These are phyloP conservation scores for Altica lythri DNA, from an alignment of 2,888 invertebrate species.

Conservation along the genomic window DNA sequence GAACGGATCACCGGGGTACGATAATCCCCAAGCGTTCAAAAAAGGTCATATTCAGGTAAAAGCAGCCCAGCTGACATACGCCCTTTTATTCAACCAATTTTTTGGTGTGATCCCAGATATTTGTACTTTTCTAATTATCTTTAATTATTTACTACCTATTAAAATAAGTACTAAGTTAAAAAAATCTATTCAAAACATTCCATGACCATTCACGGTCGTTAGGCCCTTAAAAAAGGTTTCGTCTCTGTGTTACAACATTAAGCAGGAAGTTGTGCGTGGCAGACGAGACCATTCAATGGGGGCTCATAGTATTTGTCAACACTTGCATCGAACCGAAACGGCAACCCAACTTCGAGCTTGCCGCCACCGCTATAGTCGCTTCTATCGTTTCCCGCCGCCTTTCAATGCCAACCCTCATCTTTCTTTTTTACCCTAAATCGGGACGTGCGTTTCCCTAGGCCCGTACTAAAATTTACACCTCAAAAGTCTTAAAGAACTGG, in stretches of 20 bases:
- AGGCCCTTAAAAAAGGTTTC: constrained; percentile 6
- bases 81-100: too few relatives aligned
- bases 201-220: constrained; percentile 5
- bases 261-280: constrained; percentile 40
- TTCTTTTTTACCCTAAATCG: constrained; percentile 40
- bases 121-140: too few relatives aligned
- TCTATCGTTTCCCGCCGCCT: constrained; percentile 30
- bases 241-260: constrained; percentile 13
- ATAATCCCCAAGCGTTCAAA: too few relatives aligned
- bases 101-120: too few relatives aligned
- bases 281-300: constrained; percentile 16
- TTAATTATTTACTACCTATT: too few relatives aligned
- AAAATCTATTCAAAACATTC: too few relatives aligned
- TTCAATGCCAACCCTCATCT: constrained; percentile 41
- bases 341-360: constrained; percentile 26
- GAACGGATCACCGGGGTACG: too few relatives aligned
- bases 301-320: constrained; percentile 43
- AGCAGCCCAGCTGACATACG: too few relatives aligned
- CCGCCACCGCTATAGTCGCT: constrained; percentile 29
- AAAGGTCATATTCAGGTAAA: too few relatives aligned
- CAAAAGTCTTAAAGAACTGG: too few relatives aligned
- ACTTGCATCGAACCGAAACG: constrained; percentile 34
- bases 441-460: constrained; percentile 10
- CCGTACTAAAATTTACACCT: too few relatives aligned
- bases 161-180: too few relatives aligned